Evolutionary conservation across 1,140 invertebrate genomes (phyloP), one percentile per base, ranked within the genome.

Genomic region (Drosophila bifasciata): DNA sequence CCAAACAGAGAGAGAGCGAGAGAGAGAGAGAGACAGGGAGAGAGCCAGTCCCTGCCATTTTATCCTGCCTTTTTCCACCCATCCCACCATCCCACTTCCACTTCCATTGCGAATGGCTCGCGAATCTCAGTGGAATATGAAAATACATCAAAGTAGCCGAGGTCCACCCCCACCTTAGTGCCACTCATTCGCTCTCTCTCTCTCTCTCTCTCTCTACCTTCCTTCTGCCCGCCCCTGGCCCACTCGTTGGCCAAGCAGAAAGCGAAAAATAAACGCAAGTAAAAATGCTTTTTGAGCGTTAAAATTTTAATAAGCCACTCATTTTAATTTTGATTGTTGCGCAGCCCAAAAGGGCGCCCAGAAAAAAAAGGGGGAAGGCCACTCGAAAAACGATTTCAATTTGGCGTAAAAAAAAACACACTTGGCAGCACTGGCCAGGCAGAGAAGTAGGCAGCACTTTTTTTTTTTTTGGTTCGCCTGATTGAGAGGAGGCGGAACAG

Each of bases 261-360:
- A 44, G 45, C 19, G 43, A 17, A 62, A 67, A 58, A 61, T 55
- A 60, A 53, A 71, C 44, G 52, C 43, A 66, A 76, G 61, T 70
- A 84, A 86, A 85, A 75, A 69, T 68, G 63, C 64, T 68, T 68
- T 68, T 86, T 62, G 81, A 90, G 75, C 74, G 80, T 90, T 88
- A 83, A 90, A 90, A 90, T 90, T 90, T 90, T 90, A 90, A 90
- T 90, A 90, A 90, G 81, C 64, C 86, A 90, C 86, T 90, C 88
- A 90, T 90, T 86, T 90, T 90, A 90, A 90, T 90, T 90, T 90
- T 90, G 78, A 86, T 86, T 89, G 83, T 88, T 72, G 66, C 71
- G 21, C 51, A 6, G 28, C 7, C 39, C 19, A 7, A 8, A 36
- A 13, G 28, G 28, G 8, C n/a, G 28, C 28, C 8, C n/a, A n/a